Evolutionary conservation across 2,113 vertebrate genomes (phyloP), one percentile per base, ranked within the genome.

Genomic region (Ceyx cyanopectus): DNA sequence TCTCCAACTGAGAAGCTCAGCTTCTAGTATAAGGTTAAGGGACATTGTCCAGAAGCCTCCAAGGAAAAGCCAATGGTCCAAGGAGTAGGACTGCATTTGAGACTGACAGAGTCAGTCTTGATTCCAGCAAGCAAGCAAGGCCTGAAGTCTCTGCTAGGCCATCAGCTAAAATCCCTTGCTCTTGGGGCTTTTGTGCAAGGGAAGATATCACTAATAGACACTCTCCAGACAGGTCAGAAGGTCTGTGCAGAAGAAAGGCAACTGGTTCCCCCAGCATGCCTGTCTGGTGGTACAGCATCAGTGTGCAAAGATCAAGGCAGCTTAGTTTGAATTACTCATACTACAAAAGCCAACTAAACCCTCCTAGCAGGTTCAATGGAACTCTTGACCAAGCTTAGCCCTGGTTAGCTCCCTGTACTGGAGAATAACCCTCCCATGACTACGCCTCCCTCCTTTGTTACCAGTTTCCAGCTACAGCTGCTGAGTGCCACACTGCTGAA

Each of bases 61-160:
- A 0, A 58, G 19, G 26, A 77, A 48, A 87, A 84, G 50, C 14
- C 8, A 5, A 24, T 54, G 17, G 12, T 76, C 30, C 30, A 56
- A 41, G 8, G 2, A 67, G 2, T 0, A 2, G 16, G 40, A 54
- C 8, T 0, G 1, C 46, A 66, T 79, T 62, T 89, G 41, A 0
- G 14, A 84, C 10, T 12, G 16, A 7, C 4, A 75, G 7, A 46
- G 11, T 58, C 32, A 19, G 27, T 70, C 29, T 58, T 50, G 7
- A 13, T 54, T 82, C 26, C 12, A 80, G 23, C 54, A 81, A 81
- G 26, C 15, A n/a, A 37, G 22, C 10, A 76, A 73, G 19, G 17
- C 11, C 16, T 63, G 32, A 73, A 85, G 46, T 27, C 8, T 72
- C 62, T 76, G 34, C 26, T 62, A 30, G 30, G 61, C 7, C 27